phyloP scores from a whole-genome alignment of 2,797 vertebrate species.

The Manis pentadactyla region DNA sequence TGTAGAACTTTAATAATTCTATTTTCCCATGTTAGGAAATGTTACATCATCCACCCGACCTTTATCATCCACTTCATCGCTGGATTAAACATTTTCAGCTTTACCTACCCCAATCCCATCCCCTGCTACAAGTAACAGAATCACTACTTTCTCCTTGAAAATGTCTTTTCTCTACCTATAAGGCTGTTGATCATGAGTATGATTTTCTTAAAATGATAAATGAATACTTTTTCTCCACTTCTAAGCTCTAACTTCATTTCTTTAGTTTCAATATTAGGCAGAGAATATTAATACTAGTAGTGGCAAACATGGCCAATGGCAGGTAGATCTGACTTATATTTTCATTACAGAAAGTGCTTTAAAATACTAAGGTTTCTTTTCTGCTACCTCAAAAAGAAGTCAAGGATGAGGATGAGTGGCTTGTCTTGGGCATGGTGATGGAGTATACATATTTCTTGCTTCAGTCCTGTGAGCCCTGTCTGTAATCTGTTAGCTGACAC shows the following conservation, averaged over 20 bases:
- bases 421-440: background rate
- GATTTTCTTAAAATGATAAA: constrained; percentile 38
- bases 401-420: background rate
- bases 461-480: background rate
- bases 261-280: constrained; percentile 6
- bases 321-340: background rate
- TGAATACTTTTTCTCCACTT: background rate
- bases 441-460: background rate
- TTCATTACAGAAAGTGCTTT: background rate
- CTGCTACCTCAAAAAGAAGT: background rate
- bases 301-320: background rate
- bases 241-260: background rate
- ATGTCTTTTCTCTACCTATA: background rate
- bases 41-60: background rate
- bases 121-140: constrained; percentile 34
- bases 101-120: background rate
- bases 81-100: background rate
- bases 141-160: background rate
- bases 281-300: background rate
- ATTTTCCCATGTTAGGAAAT: constrained; percentile 19
- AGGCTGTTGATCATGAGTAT: background rate
- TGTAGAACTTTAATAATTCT: background rate
- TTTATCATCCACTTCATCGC: background rate
- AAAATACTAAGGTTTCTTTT: background rate
- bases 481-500: background rate